A percentile compares a stretch with the other conserved stretches of the same genome.
These are phyloP conservation scores for Latrodectus geometricus DNA, from an alignment of 1,140 invertebrate species.

Conservation along the genomic window DNA sequence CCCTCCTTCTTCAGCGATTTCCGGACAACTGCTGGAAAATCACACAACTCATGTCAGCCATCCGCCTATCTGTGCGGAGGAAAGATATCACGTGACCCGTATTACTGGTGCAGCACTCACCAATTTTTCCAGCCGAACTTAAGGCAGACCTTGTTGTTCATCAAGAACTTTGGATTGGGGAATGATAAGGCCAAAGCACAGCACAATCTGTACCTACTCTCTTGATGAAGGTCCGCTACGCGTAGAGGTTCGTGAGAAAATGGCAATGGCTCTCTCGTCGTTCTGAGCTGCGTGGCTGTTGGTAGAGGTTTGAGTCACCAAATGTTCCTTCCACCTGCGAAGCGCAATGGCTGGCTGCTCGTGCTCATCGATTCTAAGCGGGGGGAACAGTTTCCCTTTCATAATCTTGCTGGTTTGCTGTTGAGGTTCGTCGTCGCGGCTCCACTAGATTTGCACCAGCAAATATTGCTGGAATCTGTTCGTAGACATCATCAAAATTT, in stretches of 20 bases:
- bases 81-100: conserved; percentile 48
- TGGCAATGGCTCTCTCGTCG: not conserved
- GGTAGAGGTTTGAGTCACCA: not conserved
- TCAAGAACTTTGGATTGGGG: not conserved
- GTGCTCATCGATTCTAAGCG: conserved; percentile 32
- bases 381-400: not conserved
- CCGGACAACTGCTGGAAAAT: conserved; percentile 41
- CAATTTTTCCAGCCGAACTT: not conserved
- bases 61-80: conserved; percentile 43
- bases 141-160: not conserved
- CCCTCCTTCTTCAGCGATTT: conserved; percentile 37
- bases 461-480: not conserved
- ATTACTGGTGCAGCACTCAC: conserved; percentile 33
- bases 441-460: not conserved
- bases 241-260: not conserved
- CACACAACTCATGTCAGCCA: conserved; percentile 23
- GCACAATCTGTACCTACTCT: not conserved
- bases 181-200: not conserved
- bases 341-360: conserved; percentile 38
- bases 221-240: not conserved
- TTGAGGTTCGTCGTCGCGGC: not conserved
- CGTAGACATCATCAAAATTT: too few species aligned
- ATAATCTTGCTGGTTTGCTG: not conserved
- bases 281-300: not conserved
- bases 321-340: not conserved